These are phyloP conservation scores for Apostichopus parvimensis DNA, from an alignment of 35 echinoderm and acorn worm genomes.

Conservation along the genomic window DNA sequence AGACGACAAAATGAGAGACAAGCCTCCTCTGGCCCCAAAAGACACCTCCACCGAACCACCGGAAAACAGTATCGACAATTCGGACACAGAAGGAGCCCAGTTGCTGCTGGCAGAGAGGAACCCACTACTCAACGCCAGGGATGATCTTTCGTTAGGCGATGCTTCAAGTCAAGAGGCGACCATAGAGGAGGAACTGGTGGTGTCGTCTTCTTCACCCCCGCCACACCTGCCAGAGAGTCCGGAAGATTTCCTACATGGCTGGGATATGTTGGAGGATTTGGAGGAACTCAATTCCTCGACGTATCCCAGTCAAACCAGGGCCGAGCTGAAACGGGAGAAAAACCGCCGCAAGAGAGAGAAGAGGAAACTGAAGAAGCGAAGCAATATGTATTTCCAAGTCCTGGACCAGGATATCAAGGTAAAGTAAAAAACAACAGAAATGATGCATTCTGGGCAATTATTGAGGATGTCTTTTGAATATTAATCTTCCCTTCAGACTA, in stretches of 20 bases:
- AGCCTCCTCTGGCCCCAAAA: neutral
- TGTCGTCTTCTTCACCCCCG: neutral
- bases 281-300: neutral
- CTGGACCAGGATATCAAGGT: conserved; percentile 47
- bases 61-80: neutral
- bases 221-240: neutral
- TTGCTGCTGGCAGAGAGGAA: neutral
- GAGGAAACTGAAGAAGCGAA: conserved; percentile 63
- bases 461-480: no score
- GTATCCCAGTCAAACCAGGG: neutral
- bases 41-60: neutral
- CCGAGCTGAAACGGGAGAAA: conserved; percentile 59
- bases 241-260: conserved; percentile 24
- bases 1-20: neutral
- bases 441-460: neutral
- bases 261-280: conserved; percentile 42
- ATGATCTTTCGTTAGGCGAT: neutral
- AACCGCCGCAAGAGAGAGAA: conserved; percentile 80
- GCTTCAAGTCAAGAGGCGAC: neutral
- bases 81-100: neutral
- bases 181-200: conserved; percentile 27
- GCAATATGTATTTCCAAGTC: neutral
- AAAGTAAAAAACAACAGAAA: neutral
- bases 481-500: no score
- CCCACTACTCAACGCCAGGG: neutral